Conservation (phyloP, 2,113 vertebrate species). For the Neodon shergylaensis region DNA sequence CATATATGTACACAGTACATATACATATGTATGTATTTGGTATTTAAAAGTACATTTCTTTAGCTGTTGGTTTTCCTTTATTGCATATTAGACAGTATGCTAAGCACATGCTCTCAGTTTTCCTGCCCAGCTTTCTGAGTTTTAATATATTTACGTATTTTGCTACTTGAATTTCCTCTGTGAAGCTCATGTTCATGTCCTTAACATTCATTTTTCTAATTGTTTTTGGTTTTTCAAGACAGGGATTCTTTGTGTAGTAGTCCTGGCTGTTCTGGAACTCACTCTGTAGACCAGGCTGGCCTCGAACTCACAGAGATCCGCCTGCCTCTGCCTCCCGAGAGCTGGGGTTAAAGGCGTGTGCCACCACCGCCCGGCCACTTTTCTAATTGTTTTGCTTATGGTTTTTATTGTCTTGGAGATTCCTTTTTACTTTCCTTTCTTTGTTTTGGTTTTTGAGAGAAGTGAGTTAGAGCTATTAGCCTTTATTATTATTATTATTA, state of each 20-base stretch:
- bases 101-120: not conserved
- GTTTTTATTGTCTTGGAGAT: conserved; percentile 19
- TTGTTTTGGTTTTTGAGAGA: not conserved
- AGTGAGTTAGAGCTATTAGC: not conserved
- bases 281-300: no score
- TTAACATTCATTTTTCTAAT: conserved; percentile 55
- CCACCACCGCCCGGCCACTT: not conserved
- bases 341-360: no score
- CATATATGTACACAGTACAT: no score
- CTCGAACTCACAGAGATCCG: no score
- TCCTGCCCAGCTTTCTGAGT: not conserved
- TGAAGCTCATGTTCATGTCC: not conserved
- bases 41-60: conserved; percentile 36
- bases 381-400: not conserved
- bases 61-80: conserved; percentile 3
- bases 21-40: not conserved
- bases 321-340: no score
- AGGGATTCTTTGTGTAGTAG: no score
- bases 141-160: conserved; percentile 18
- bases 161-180: conserved; percentile 7
- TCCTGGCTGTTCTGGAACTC: no score
- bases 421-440: not conserved
- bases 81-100: not conserved
- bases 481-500: not conserved
- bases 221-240: not conserved